These are phyloP conservation scores for Lasioglossum calceatum DNA, from an alignment of 2,888 invertebrate genomes.

Conservation along the genomic window DNA sequence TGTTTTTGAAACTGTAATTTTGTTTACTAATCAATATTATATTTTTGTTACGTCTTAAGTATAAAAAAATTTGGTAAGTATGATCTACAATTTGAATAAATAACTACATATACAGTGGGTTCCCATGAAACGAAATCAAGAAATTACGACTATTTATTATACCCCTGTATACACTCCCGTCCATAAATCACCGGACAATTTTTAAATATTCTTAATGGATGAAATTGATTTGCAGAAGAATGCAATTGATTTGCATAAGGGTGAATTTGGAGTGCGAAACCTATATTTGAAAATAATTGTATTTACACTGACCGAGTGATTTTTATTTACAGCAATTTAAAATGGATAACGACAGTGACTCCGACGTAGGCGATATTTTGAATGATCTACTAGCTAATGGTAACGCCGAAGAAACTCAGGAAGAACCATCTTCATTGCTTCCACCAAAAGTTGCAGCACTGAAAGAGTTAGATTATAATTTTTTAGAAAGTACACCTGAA, in stretches of 20 bases:
- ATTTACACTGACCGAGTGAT: neutral
- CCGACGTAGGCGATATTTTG: constrained; percentile 62
- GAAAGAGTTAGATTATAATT: constrained; percentile 76
- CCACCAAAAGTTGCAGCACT: constrained; percentile 43
- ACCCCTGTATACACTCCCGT: no score
- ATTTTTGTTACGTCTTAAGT: neutral
- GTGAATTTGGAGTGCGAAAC: no score
- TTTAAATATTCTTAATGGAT: no score
- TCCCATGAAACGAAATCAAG: neutral
- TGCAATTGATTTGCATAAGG: no score
- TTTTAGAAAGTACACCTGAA: constrained; percentile 70
- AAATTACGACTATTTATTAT: no score
- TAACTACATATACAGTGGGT: neutral
- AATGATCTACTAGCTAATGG: constrained; percentile 62
- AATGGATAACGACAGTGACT: constrained; percentile 66
- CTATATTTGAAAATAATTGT: neutral
- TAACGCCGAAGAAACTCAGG: constrained; percentile 55
- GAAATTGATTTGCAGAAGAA: no score
- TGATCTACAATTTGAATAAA: constrained; percentile 5
- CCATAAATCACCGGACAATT: no score
- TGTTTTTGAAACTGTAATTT: neutral
- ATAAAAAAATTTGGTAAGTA: neutral
- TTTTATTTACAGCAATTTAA: constrained; percentile 33
- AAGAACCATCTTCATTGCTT: neutral
- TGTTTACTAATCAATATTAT: neutral